phyloP scores from a whole-genome alignment of 1,140 invertebrate genomes.

The Neodiprion fabricii region DNA sequence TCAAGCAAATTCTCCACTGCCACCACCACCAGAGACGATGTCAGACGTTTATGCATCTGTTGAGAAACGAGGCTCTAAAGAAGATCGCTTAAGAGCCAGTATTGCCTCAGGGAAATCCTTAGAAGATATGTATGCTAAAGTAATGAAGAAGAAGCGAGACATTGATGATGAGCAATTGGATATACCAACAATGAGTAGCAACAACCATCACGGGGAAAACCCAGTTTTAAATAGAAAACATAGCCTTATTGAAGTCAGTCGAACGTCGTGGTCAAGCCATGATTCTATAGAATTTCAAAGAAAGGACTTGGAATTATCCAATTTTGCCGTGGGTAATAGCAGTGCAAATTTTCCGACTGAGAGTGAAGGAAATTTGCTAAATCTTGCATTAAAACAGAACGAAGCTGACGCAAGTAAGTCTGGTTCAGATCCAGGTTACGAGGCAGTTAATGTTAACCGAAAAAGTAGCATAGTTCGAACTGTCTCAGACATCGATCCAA shows the following conservation, averaged over 20 bases:
- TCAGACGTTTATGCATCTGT: constrained; percentile 49
- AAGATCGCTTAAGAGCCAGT: constrained; percentile 48
- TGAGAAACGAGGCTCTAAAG: constrained; percentile 48
- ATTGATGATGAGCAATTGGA: constrained; percentile 35
- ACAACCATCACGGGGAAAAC: constrained; percentile 28
- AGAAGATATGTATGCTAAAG: constrained; percentile 90
- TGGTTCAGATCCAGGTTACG: constrained; percentile 54
- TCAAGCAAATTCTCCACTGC: constrained; percentile 84
- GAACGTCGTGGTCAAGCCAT: constrained; percentile 59
- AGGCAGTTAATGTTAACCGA: constrained; percentile 32
- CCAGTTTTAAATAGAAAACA: constrained; percentile 39
- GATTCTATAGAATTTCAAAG: constrained; percentile 59
- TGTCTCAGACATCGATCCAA: constrained; percentile 69
- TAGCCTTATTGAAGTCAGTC: constrained; percentile 49
- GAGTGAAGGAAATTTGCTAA: constrained; percentile 26
- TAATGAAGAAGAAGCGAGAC: constrained; percentile 70
- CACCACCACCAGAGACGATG: constrained; percentile 70
- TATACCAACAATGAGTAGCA: constrained; percentile 24
- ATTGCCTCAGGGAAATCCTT: constrained; percentile 65
- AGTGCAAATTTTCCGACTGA: constrained; percentile 19
- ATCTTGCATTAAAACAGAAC: constrained; percentile 22
- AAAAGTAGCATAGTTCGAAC: constrained; percentile 23
- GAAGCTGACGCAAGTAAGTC: constrained; percentile 25
- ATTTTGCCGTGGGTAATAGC: constrained; percentile 13
- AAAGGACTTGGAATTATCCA: constrained; percentile 34